Evolutionary conservation across 2,113 vertebrate species (phyloP).

Genomic region (Platichthys stellatus): DNA sequence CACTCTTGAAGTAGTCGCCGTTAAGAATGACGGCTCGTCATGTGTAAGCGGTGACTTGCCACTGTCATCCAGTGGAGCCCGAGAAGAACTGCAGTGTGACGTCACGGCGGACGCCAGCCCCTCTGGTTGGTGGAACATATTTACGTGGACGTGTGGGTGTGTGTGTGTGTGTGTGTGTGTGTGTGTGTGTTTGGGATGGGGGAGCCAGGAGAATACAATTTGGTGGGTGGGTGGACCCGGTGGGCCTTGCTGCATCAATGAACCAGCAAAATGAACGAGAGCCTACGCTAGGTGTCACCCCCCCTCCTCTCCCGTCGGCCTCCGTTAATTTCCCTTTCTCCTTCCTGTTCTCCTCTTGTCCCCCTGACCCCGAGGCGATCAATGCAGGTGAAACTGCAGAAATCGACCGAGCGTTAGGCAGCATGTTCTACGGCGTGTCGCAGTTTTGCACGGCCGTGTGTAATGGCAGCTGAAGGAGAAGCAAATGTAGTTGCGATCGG

Average conservation of each 20-base stretch:
- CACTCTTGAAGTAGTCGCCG: conserved; percentile 48
- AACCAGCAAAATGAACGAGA: conserved; percentile 70
- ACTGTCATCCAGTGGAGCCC: conserved; percentile 76
- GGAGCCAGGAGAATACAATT: conserved; percentile 66
- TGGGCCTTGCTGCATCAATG: conserved; percentile 75
- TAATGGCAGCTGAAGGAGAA: neutral
- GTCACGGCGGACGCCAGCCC: conserved; percentile 59
- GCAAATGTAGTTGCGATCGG: neutral
- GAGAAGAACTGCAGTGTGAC: conserved; percentile 79
- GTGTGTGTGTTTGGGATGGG: conserved; percentile 57
- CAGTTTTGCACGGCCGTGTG: neutral
- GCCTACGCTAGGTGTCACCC: conserved; percentile 62
- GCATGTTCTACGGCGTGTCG: neutral
- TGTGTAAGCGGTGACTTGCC: conserved; percentile 69
- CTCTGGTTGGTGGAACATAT: conserved; percentile 72
- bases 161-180: conserved; percentile 50
- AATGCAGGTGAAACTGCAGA: conserved; percentile 25
- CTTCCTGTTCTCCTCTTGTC: neutral
- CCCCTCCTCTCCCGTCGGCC: conserved; percentile 10
- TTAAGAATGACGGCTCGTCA: conserved; percentile 69
- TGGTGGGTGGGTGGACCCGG: conserved; percentile 67
- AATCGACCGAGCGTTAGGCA: conserved; percentile 11
- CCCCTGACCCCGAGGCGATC: neutral
- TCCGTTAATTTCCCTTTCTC: neutral
- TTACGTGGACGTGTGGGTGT: conserved; percentile 58